Base-by-base conservation (phyloP, 2,888 invertebrate species). In the Megamerina dolium region DNA sequence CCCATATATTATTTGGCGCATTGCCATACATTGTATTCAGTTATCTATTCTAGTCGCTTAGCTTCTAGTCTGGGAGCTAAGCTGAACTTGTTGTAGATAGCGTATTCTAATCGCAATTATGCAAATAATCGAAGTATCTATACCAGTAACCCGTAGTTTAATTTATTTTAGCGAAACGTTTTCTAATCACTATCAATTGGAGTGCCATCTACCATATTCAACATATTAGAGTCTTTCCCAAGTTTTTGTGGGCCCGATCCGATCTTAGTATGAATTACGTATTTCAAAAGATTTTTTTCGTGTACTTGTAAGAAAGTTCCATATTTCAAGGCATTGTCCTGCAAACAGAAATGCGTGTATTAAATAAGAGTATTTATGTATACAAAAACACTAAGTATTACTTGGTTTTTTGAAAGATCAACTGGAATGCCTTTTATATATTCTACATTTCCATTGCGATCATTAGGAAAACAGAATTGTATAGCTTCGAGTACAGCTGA, bases 261-360 rank as follows among this genome's bases (percentile, higher is more conserved):
- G 45, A 91, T 77, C 73, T 80, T 80, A 1, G 92, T 92, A 58
- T 85, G 78, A 55, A 93, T 90, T 4, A 90, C 76, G 71, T 89
- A 91, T 62, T 88, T 87, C 10, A 93, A 70, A 36, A 78, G 63
- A 60, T 85, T 84, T 16, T 58, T 58, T 1, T 55, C 52, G 39
- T 62, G 47, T 5, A 55, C 41, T 3, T n/a, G n/a, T n/a, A n/a
- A n/a, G n/a, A n/a, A n/a, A n/a, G n/a, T n/a, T n/a, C n/a, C n/a
- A n/a, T n/a, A n/a, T n/a, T n/a, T n/a, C n/a, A 48, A 31, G 9
- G 41, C 48, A 9, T 48, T 38, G 6, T 21, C 31, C 56, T 57
- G 38, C 41, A 52, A 47, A 16, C 12, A 20, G 44, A 31, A 45
- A n/a, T 13, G 16, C n/a, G n/a, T n/a, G n/a, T n/a, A n/a, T n/a